Evolutionary conservation across 2,888 invertebrate species (phyloP).

Genomic region (Spatulosminthurus flaviceps): DNA sequence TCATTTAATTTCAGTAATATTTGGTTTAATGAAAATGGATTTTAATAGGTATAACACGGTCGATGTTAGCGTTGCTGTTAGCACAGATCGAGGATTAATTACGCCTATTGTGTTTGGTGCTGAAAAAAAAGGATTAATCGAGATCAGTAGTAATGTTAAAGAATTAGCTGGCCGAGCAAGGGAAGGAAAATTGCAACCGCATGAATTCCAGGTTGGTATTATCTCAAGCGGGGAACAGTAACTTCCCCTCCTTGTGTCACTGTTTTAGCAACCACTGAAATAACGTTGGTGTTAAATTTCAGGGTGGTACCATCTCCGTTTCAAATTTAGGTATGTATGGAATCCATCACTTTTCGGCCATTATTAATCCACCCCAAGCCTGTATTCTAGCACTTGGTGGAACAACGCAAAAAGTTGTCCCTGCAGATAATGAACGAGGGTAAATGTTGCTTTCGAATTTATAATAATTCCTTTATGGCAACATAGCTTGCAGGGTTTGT

Average conservation of each 20-base stretch:
- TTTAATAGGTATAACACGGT: conserved; percentile 82
- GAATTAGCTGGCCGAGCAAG: conserved; percentile 85
- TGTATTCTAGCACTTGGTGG: conserved; percentile 90
- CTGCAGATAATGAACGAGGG: conserved; percentile 80
- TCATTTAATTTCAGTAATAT: no score
- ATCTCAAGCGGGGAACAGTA: no score
- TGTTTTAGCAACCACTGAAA: background rate
- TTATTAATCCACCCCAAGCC: conserved; percentile 96
- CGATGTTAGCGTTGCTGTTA: conserved; percentile 96
- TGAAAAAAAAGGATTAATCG: conserved; percentile 85
- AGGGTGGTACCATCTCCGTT: conserved; percentile 92
- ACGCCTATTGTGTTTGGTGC: conserved; percentile 95
- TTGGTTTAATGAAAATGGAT: background rate
- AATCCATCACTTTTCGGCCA: conserved; percentile 87
- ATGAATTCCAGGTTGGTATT: conserved; percentile 81
- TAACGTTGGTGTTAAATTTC: background rate
- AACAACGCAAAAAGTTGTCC: conserved; percentile 77
- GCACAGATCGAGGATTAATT: conserved; percentile 92
- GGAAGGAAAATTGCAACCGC: conserved; percentile 87
- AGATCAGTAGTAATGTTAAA: conserved; percentile 83
- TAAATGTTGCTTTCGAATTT: conserved; percentile 68
- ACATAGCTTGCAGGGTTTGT: background rate
- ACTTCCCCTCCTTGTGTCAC: no score
- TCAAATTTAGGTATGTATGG: conserved; percentile 97
- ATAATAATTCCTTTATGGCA: background rate